Percentiles rank a stretch among this genome's conserved stretches.
Conservation (phyloP, 2,888 invertebrate species). For the Ctenicera cuprea region DNA sequence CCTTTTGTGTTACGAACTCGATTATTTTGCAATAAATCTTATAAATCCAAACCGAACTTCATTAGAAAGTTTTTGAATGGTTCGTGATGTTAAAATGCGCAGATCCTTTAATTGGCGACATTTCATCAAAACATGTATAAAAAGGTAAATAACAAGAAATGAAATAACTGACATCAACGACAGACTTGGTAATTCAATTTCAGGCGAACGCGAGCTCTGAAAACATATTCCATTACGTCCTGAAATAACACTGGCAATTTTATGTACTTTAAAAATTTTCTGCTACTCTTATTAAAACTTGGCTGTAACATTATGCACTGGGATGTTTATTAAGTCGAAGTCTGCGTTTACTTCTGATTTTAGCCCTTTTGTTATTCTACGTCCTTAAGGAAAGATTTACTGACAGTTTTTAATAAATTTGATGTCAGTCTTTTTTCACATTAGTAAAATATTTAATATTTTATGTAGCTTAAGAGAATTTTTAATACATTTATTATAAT, state of each 20-base stretch:
- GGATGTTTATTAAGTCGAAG: not conserved
- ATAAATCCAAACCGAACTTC: too few species aligned
- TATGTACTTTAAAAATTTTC: conserved; percentile 24
- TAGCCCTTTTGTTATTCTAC: not conserved
- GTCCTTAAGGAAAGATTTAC: too few species aligned
- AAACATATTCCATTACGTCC: conserved; percentile 16
- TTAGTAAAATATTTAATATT: too few species aligned
- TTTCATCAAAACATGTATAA: conserved; percentile 9
- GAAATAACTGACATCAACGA: conserved; percentile 22
- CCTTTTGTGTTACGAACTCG: conserved; percentile 5
- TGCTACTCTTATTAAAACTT: conserved; percentile 19
- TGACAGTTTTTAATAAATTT: too few species aligned
- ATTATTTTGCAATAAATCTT: conserved; percentile 2
- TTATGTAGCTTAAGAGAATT: too few species aligned
- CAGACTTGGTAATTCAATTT: conserved; percentile 26
- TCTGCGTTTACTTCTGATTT: not conserved
- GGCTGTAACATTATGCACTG: not conserved
- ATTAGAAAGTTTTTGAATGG: not conserved
- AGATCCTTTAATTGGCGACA: conserved; percentile 16
- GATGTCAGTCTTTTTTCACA: too few species aligned
- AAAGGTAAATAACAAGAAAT: conserved; percentile 24
- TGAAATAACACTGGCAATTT: conserved; percentile 13
- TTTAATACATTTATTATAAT: too few species aligned
- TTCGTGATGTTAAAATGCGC: not conserved
- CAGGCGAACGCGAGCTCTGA: conserved; percentile 10